Evolutionary conservation across 2,888 invertebrate species (phyloP).

Genomic region (Caenorhabditis macrosperma): DNA sequence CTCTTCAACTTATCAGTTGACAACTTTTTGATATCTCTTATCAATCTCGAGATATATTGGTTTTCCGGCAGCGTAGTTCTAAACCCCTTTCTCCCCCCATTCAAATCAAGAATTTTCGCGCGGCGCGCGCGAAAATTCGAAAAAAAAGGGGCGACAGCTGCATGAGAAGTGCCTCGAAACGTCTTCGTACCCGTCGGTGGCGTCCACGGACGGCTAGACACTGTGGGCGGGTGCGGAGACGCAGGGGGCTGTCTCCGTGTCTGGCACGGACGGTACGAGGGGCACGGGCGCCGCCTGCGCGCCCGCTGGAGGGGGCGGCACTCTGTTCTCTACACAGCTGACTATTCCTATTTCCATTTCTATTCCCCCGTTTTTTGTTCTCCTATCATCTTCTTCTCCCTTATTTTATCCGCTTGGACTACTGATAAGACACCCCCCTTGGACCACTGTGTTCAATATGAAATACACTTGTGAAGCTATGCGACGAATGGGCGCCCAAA

Average conservation of each 20-base stretch:
- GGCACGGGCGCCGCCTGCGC: constrained; percentile 24
- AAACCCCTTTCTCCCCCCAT: background rate
- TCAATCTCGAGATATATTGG: no score
- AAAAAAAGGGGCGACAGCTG: constrained; percentile 30
- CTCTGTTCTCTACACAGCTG: background rate
- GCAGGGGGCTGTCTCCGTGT: constrained; percentile 37
- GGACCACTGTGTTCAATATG: constrained; percentile 32
- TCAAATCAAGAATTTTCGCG: background rate
- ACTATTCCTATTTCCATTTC: no score
- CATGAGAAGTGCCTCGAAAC: constrained; percentile 44
- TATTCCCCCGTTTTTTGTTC: background rate
- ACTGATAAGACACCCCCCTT: background rate
- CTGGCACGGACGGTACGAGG: constrained; percentile 48
- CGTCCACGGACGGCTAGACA: constrained; percentile 22
- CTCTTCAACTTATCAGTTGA: no score
- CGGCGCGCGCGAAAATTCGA: constrained; percentile 2
- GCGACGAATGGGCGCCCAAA: constrained; percentile 28
- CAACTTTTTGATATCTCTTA: no score
- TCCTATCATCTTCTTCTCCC: background rate
- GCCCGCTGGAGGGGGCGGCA: background rate
- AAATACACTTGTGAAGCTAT: constrained; percentile 50
- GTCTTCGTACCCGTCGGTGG: constrained; percentile 49
- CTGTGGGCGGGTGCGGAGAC: constrained; percentile 9
- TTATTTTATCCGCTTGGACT: background rate
- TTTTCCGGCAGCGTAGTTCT: no score